Evolutionary conservation across 2,797 vertebrate species (phyloP).

Genomic region (Myotis findleyi): DNA sequence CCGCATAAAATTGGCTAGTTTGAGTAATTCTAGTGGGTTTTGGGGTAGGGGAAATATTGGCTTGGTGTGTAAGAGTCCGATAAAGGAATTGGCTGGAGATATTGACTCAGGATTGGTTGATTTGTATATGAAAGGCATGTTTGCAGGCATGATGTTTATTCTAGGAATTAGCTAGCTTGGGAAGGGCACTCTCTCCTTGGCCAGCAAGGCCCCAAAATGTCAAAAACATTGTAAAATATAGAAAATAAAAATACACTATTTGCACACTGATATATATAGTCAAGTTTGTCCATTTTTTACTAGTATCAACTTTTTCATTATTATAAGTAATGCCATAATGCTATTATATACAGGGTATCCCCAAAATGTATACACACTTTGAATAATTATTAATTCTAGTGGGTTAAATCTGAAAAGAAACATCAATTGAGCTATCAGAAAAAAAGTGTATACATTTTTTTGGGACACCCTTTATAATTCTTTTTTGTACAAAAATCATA

Average conservation of each 20-base stretch:
- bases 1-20: not conserved
- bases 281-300: not conserved
- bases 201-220: not conserved
- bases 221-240: not conserved
- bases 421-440: too few species aligned
- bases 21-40: not conserved
- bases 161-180: not conserved
- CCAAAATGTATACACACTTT: too few species aligned
- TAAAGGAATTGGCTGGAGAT: not conserved
- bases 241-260: not conserved
- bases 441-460: too few species aligned
- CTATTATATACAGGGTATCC: not conserved
- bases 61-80: not conserved
- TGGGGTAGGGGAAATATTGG: not conserved
- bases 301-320: not conserved
- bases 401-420: too few species aligned
- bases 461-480: not conserved
- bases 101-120: not conserved
- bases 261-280: not conserved
- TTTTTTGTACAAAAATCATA: constrained; percentile 7
- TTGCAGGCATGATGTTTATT: not conserved
- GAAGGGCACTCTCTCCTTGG: not conserved
- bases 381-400: too few species aligned
- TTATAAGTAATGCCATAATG: not conserved
- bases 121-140: not conserved